These are phyloP conservation scores for Scaptomyza polygonia DNA, from an alignment of 2,888 invertebrate genomes.

Conservation along the genomic window DNA sequence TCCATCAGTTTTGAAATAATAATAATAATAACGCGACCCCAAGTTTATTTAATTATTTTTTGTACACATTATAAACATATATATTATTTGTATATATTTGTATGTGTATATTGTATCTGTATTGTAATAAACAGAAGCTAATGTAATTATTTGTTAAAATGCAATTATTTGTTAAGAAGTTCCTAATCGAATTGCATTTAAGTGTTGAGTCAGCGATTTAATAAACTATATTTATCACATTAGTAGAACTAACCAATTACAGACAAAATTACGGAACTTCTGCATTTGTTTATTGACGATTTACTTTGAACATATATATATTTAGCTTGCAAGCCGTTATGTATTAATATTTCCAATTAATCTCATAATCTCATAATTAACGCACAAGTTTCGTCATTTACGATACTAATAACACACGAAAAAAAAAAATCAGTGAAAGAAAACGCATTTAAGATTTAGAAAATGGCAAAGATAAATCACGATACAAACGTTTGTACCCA, in stretches of 20 bases:
- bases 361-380: conserved; percentile 19
- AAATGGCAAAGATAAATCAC: conserved; percentile 29
- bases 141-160: conserved; percentile 47
- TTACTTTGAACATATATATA: conserved; percentile 44
- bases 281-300: conserved; percentile 50
- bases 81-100: conserved; percentile 2
- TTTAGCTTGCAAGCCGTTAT: conserved; percentile 4
- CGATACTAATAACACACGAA: background rate
- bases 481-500: conserved; percentile 45
- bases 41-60: background rate
- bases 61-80: background rate
- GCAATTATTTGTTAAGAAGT: conserved; percentile 68
- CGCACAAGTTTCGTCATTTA: conserved; percentile 46
- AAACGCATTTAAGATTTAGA: conserved; percentile 43
- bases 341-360: conserved; percentile 10
- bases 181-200: conserved; percentile 69
- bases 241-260: conserved; percentile 43
- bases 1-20: conserved; percentile 13
- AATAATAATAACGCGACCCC: conserved; percentile 1
- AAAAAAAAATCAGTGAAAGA: conserved; percentile 10
- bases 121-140: conserved; percentile 43
- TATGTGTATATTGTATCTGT: conserved; percentile 25
- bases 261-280: conserved; percentile 50
- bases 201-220: conserved; percentile 35
- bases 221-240: conserved; percentile 33